Evolutionary conservation across 2,888 invertebrate species (phyloP).

Genomic region (Drymonia ruficornis): DNA sequence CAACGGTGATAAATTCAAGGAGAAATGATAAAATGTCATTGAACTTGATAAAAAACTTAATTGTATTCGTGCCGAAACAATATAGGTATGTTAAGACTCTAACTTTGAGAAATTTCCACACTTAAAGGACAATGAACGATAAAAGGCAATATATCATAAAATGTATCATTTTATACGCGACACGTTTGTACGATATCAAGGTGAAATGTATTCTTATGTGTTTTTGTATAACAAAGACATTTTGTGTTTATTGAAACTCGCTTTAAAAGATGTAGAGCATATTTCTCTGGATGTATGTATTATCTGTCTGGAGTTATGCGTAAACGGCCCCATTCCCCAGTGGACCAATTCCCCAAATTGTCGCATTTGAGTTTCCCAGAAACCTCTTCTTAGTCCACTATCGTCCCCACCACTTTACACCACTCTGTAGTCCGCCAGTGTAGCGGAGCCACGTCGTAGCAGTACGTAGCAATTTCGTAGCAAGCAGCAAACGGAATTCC

Average conservation of each 20-base stretch:
- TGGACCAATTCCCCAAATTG: conserved; percentile 68
- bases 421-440: conserved; percentile 27
- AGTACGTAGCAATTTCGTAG: conserved; percentile 46
- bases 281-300: neutral
- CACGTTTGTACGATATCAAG: neutral
- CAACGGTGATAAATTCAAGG: conserved; percentile 73
- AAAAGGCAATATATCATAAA: conserved; percentile 1
- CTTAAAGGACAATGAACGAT: conserved; percentile 26
- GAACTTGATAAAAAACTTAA: conserved; percentile 72
- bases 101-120: conserved; percentile 6
- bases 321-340: conserved; percentile 43
- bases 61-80: conserved; percentile 13
- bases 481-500: conserved; percentile 32
- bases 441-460: conserved; percentile 32
- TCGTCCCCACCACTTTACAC: conserved; percentile 55
- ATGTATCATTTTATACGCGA: neutral
- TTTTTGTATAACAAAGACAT: neutral
- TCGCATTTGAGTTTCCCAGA: conserved; percentile 62
- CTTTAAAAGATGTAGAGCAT: too few relatives aligned
- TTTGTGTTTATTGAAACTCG: too few relatives aligned
- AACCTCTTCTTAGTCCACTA: conserved; percentile 59
- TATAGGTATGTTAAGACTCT: neutral
- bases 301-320: conserved; percentile 15
- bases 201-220: neutral
- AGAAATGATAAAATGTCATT: conserved; percentile 72